A percentile compares a stretch with the other conserved stretches of the same genome.
phyloP scores from a whole-genome alignment of 2,797 vertebrate species.

The Harpagifer antarcticus region DNA sequence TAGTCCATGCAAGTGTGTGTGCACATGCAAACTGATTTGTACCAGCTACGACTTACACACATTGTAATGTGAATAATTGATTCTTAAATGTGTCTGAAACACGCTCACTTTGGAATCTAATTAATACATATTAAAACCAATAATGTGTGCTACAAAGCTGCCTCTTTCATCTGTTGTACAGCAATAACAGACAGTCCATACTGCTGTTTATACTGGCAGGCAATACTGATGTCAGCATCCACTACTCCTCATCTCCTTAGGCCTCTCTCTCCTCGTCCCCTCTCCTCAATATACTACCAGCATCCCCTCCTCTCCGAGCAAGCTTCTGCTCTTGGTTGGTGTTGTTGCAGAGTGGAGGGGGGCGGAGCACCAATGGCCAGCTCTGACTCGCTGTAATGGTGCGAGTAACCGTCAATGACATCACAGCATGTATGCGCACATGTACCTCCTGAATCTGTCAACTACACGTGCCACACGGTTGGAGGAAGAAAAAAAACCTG shows the following conservation, averaged over 20 bases:
- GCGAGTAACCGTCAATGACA: slow-evolving; percentile 78
- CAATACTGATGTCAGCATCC: slow-evolving; percentile 47
- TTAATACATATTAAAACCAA: slow-evolving; percentile 26
- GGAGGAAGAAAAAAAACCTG: background rate
- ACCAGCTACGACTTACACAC: slow-evolving; percentile 46
- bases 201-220: slow-evolving; percentile 58
- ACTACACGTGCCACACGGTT: slow-evolving; percentile 13
- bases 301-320: slow-evolving; percentile 61
- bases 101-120: slow-evolving; percentile 9
- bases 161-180: slow-evolving; percentile 51
- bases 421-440: slow-evolving; percentile 61
- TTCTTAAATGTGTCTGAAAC: slow-evolving; percentile 13
- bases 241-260: slow-evolving; percentile 27
- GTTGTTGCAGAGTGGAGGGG: slow-evolving; percentile 61
- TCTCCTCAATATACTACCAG: slow-evolving; percentile 51
- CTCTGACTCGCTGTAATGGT: slow-evolving; percentile 76
- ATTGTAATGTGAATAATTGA: slow-evolving; percentile 20
- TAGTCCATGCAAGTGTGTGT: slow-evolving; percentile 41
- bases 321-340: slow-evolving; percentile 68
- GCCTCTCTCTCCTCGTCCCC: slow-evolving; percentile 23
- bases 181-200: slow-evolving; percentile 51
- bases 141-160: slow-evolving; percentile 22
- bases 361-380: slow-evolving; percentile 60
- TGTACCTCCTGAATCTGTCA: slow-evolving; percentile 20
- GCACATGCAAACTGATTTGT: slow-evolving; percentile 45